phyloP scores from a whole-genome alignment of 2,113 vertebrate species.

The Nymphicus hollandicus region DNA sequence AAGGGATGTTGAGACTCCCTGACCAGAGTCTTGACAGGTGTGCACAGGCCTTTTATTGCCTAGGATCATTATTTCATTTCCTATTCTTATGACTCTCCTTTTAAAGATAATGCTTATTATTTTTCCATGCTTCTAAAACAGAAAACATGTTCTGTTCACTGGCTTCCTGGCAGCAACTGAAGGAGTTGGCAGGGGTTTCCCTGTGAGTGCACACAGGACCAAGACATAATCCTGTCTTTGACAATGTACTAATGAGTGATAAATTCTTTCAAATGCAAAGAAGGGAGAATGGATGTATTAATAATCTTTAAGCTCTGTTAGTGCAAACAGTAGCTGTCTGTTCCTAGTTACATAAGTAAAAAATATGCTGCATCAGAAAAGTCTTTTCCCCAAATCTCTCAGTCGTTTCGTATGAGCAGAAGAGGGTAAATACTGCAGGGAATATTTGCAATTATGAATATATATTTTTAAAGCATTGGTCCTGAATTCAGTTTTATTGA shows the following conservation, averaged over 20 bases:
- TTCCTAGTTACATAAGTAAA: slow-evolving; percentile 26
- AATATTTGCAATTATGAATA: not conserved
- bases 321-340: slow-evolving; percentile 4
- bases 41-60: not conserved
- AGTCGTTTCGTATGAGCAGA: not conserved
- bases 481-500: not conserved
- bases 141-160: not conserved
- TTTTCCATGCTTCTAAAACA: not conserved
- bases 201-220: not conserved
- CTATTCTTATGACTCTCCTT: not conserved
- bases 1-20: not conserved
- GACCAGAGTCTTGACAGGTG: not conserved
- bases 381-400: not conserved
- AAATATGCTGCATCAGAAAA: not conserved
- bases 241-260: slow-evolving; percentile 59
- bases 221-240: slow-evolving; percentile 45
- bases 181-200: slow-evolving; percentile 31
- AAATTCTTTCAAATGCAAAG: slow-evolving; percentile 52
- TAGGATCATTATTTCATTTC: not conserved
- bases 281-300: slow-evolving; percentile 7
- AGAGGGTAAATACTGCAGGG: not conserved
- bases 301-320: slow-evolving; percentile 38
- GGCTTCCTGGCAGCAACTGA: slow-evolving; percentile 18
- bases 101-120: not conserved
- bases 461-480: not conserved